Percentiles rank a stretch among this genome's conserved stretches.
Conservation (phyloP, 2,888 invertebrate genomes). For the Lobophora halterata region DNA sequence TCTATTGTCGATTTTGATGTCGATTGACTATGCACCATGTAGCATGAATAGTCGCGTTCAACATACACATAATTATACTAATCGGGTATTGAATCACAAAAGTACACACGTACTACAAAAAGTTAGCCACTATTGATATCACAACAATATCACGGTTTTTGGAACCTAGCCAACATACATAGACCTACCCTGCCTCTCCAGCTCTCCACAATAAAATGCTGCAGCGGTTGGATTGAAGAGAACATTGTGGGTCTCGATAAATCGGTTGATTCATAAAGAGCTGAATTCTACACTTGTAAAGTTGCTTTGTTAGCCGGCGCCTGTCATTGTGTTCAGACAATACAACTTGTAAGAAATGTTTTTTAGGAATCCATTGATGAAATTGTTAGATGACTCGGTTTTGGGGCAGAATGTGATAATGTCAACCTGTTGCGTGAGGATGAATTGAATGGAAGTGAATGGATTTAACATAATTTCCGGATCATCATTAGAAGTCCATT, state of each 20-base stretch:
- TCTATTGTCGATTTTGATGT: conserved; percentile 10
- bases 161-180: conserved; percentile 62
- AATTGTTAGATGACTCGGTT: conserved; percentile 68
- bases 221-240: conserved; percentile 41
- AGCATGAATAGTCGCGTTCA: conserved; percentile 37
- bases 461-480: conserved; percentile 32
- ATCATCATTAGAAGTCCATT: conserved; percentile 14
- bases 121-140: conserved; percentile 75
- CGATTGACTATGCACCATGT: conserved; percentile 7
- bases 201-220: conserved; percentile 34
- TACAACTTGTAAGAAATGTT: conserved; percentile 78
- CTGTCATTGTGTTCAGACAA: conserved; percentile 76
- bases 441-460: conserved; percentile 52
- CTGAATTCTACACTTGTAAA: conserved; percentile 79
- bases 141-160: conserved; percentile 75
- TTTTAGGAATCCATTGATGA: conserved; percentile 78
- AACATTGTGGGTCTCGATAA: conserved; percentile 58
- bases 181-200: conserved; percentile 47
- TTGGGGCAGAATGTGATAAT: conserved; percentile 64
- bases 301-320: conserved; percentile 73
- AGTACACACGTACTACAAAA: conserved; percentile 69
- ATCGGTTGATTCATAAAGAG: conserved; percentile 71
- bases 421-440: conserved; percentile 66
- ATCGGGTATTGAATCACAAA: conserved; percentile 64
- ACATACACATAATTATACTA: conserved; percentile 68